Conservation (phyloP, 2,888 invertebrate genomes). For the Oscheius sp. region DNA sequence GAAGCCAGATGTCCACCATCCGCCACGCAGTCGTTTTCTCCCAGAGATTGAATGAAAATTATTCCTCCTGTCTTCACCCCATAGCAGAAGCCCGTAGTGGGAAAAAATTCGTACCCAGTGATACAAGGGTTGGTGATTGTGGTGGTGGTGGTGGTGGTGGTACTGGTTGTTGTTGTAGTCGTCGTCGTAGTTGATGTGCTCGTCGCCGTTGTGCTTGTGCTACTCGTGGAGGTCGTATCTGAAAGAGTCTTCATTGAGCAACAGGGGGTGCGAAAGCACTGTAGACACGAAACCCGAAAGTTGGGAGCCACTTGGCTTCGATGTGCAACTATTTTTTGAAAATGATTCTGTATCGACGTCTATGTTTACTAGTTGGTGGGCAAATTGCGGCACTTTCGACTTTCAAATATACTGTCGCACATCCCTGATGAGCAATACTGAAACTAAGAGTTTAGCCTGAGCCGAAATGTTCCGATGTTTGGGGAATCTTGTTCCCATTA, state of each 20-base stretch:
- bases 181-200: neutral
- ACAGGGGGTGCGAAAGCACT: too few species aligned
- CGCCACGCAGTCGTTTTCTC: neutral
- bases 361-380: too few species aligned
- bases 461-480: too few species aligned
- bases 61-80: neutral
- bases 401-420: too few species aligned
- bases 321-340: too few species aligned
- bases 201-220: neutral
- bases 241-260: neutral
- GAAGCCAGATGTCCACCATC: conserved; percentile 3
- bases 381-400: too few species aligned
- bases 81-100: neutral
- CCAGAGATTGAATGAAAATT: neutral
- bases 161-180: neutral
- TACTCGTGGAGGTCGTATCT: neutral
- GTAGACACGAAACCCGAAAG: too few species aligned
- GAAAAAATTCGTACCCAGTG: neutral
- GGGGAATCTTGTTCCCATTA: too few species aligned
- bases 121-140: conserved; percentile 1
- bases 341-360: too few species aligned
- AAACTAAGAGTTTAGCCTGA: too few species aligned
- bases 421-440: too few species aligned
- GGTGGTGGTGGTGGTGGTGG: neutral
- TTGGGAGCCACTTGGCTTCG: too few species aligned